Base-by-base conservation (phyloP, 2,888 invertebrate genomes). In the Cerceris ruficornis region DNA sequence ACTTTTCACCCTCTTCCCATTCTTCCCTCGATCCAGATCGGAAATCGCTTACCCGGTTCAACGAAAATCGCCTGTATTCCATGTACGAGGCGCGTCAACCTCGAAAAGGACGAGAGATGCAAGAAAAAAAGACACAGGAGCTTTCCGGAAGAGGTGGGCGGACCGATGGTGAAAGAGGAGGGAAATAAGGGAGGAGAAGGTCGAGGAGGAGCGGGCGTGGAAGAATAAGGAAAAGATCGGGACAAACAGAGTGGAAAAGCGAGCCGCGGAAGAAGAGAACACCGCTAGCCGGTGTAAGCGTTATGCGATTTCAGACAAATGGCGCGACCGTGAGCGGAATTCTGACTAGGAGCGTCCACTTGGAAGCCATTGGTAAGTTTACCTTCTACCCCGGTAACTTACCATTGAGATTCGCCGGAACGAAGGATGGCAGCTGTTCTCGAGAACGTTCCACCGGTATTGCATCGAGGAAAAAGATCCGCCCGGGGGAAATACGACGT, bases 241-340 rank as follows among this genome's bases (percentile, higher is more conserved):
- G 8, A 61, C 69, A 81, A 81, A 81, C 78, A 81, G 72, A 75
- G 78, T 73, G 75, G 78, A 78, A 75, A 75, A 81, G 75, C 78
- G 82, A 78, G 81, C 62, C 46, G 43, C 60, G 71, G 85, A 80
- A 79, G 79, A 83, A 67, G 77, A 76, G 72, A 77, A 80, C 75
- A 77, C 74, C 71, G 66, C 81, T 80, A 77, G 84, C 77, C 81
- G 81, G 77, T 82, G 80, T 83, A 84, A 85, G 83, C 86, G 85
- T 86, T 83, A 86, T 86, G 86, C 88, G 87, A 88, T 88, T 86
- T 88, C 82, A 87, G 87, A 88, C 86, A 86, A 87, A 88, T 86
- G 84, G 84, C 82, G 80, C 80, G 80, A 70, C 80, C 84, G 87
- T 84, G 86, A 82, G 84, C 83, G 72, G 82, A 83, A 83, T 82